phyloP scores from a whole-genome alignment of 2,888 invertebrate genomes.

The Maniola hyperantus region DNA sequence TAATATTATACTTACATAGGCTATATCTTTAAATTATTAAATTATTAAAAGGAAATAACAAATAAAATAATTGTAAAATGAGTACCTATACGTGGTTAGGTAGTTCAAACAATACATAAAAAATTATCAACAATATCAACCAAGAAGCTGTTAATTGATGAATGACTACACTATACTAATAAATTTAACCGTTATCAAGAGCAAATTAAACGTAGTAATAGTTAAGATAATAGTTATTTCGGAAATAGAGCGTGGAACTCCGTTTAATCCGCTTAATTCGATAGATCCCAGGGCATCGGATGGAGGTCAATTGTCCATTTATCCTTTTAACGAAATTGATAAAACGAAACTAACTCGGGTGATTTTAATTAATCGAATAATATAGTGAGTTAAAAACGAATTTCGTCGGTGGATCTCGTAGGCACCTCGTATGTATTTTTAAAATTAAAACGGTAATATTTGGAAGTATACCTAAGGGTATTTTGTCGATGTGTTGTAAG shows the following conservation, averaged over 20 bases:
- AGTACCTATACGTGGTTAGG: too few relatives aligned
- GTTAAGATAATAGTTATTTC: slow-evolving; percentile 37
- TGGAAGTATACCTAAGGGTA: not conserved
- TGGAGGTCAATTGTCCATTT: slow-evolving; percentile 83
- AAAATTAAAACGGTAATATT: not conserved
- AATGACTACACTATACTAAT: not conserved
- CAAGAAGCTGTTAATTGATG: too few relatives aligned
- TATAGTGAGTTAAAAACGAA: slow-evolving; percentile 71
- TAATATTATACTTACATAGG: too few relatives aligned
- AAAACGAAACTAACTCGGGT: slow-evolving; percentile 78
- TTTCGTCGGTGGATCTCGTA: slow-evolving; percentile 46
- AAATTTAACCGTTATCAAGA: slow-evolving; percentile 13
- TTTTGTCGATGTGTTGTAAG: not conserved
- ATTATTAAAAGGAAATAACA: too few relatives aligned
- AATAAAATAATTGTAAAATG: too few relatives aligned
- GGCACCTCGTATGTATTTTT: not conserved
- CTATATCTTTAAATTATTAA: too few relatives aligned
- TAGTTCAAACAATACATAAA: too few relatives aligned
- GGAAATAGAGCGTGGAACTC: slow-evolving; percentile 62
- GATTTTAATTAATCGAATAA: slow-evolving; percentile 78
- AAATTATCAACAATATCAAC: too few relatives aligned
- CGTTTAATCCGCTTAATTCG: slow-evolving; percentile 74
- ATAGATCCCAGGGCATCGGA: slow-evolving; percentile 72
- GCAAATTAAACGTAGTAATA: slow-evolving; percentile 17
- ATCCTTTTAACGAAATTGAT: slow-evolving; percentile 82